Percentiles rank a stretch among this genome's conserved stretches.
These are phyloP conservation scores for Phocoena phocoena DNA, from an alignment of 2,113 vertebrate genomes.

Conservation along the genomic window DNA sequence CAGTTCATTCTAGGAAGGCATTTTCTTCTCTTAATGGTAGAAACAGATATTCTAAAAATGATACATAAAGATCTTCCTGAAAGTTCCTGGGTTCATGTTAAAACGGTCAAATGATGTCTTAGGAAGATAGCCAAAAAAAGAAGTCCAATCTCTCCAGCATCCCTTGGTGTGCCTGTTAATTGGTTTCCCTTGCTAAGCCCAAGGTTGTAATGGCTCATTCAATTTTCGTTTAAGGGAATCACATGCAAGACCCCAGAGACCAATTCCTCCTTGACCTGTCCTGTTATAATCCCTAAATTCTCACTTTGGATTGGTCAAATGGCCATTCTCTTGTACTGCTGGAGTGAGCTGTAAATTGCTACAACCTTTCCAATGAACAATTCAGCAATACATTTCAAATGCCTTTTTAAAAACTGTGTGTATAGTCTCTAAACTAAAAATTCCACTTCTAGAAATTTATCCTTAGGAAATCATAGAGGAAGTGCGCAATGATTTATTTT, in stretches of 20 bases:
- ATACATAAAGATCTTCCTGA: background rate
- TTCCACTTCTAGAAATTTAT: constrained; percentile 21
- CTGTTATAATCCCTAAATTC: background rate
- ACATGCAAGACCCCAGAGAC: background rate
- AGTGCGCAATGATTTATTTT: constrained; percentile 31
- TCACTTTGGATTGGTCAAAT: background rate
- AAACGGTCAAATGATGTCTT: background rate
- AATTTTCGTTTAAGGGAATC: background rate
- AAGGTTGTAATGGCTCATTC: accelerated
- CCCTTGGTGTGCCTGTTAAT: accelerated
- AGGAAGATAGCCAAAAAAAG: background rate
- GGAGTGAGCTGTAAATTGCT: accelerated
- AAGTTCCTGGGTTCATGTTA: background rate
- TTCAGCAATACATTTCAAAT: background rate
- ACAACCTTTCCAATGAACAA: background rate
- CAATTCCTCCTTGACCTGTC: background rate
- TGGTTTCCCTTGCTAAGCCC: background rate
- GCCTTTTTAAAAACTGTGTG: background rate
- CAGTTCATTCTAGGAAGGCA: background rate
- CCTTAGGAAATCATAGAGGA: constrained; percentile 43
- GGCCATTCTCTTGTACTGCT: background rate
- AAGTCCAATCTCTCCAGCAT: accelerated
- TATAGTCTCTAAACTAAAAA: background rate
- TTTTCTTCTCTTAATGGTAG: background rate
- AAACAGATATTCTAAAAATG: background rate